Conservation (phyloP, 2,113 vertebrate species). For the Turnix velox region DNA sequence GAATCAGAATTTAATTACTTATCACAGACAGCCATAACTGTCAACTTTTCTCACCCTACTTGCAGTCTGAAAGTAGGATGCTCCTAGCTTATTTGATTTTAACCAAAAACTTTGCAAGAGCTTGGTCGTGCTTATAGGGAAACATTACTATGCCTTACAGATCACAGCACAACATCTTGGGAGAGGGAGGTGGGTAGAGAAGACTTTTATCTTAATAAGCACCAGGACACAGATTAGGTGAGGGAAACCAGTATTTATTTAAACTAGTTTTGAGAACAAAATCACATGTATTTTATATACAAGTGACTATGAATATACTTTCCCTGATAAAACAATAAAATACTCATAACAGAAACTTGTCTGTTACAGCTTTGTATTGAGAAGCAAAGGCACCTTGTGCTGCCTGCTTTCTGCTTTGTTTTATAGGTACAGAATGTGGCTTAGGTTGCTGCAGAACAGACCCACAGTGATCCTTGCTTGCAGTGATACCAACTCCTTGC, state of each 20-base stretch:
- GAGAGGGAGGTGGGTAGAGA: fast-evolving
- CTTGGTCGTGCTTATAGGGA: neutral
- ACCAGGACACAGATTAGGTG: neutral
- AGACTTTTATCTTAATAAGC: neutral
- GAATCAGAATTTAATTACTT: neutral
- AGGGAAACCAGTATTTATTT: neutral
- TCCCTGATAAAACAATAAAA: neutral
- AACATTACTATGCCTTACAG: neutral
- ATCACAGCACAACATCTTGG: neutral
- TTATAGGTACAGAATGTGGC: neutral
- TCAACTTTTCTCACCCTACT: neutral
- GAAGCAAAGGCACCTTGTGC: neutral
- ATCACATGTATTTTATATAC: neutral
- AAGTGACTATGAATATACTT: neutral
- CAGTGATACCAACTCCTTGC: neutral
- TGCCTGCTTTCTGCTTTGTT: neutral
- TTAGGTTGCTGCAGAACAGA: neutral
- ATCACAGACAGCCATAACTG: neutral
- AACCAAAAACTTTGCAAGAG: neutral
- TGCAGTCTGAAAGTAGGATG: neutral
- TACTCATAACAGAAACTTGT: neutral
- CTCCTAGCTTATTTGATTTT: neutral
- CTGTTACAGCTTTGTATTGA: neutral
- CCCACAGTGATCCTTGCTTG: neutral
- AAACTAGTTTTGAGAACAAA: neutral